Evolutionary conservation across 2,888 invertebrate species (phyloP), one percentile per base, ranked within the genome.

Genomic region (Meteorus colon): DNA sequence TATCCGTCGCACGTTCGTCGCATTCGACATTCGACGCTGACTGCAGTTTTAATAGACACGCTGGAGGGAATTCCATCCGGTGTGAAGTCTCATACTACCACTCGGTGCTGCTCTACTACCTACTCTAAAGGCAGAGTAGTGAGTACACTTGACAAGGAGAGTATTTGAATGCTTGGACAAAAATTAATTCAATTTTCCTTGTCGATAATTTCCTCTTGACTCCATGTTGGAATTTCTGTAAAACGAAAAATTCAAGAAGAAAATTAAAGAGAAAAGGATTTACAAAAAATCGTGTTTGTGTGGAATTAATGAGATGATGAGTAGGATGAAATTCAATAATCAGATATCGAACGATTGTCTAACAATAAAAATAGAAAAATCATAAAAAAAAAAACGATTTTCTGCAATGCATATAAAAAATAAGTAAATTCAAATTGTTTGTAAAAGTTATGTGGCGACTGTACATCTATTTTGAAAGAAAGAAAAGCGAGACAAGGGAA

Each of bases 1-100:
- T 77, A 81, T 79, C 75, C 80, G 78, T 80, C 75, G 77, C 81
- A 81, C 81, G 81, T 78, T 73, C 77, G 41, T 72, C 73, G 80
- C 75, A 79, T 81, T 78, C 74, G 80, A 79, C 80, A 78, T 81
- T 81, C 81, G 80, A 80, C 79, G 75, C 66, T 74, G 74, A 59
- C 76, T 71, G 79, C 78, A 80, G 72, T 80, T 80, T 80, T 81
- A 81, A 81, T 81, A 78, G 79, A 81, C 80, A 77, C 77, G 73
- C 69, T 75, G 59, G 74, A 19, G 74, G 63, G 76, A 73, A 72
- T 71, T 76, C 45, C 75, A 63, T 29, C 59, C 68, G 67, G 59
- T 72, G 59, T 41, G 51, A 12, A 31, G 31, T 27, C 29, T 70
- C 59, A 37, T 41, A 34, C 37, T 55, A 16, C 31, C 8, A 55